Base-by-base conservation (phyloP, 1,140 invertebrate species). In the Chrysopa pallens region DNA sequence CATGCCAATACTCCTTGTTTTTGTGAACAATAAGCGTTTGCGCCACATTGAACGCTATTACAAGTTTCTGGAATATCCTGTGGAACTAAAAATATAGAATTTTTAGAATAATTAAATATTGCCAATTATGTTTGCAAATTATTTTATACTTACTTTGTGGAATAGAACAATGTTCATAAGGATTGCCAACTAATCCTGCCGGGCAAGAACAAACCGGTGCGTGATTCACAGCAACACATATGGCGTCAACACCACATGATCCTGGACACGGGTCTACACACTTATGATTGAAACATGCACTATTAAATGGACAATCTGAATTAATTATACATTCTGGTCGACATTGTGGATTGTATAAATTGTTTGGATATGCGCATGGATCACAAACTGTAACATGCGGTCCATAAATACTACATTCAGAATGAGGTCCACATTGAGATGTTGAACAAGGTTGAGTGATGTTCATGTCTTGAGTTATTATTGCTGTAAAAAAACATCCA, bases 211-310 rank as follows among this genome's bases (percentile, higher is more conserved):
- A 90, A 14, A 85, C 70, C 9, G 84, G 81, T 44, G 75, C 72
- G 52, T 88, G 84, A 42, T 76, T 68, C 41, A 84, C 72, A 1
- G 81, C 80, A 37, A 67, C 64, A 53, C 87, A 91, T 38, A 76
- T 58, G 33, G 85, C 80, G 55, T 84, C 82, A 36, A 76, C 66
- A 36, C 83, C 83, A 58, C 87, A 90, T 1, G 83, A 79, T 29
- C 84, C 84, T 14, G 74, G 73, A 52, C 85, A 90, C 29, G 84
- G 84, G 61, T 88, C 80, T 4, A 72, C 59, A 52, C 85, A 90
- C 51, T 70, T 74, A 55, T 78, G 73, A 38, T 73, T 70, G 23
- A 87, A 62, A 56, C 85, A 91, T 42, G 84, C 78, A 51, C 71
- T 74, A 59, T 85, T 66, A 45, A 79, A 80, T 15, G 75, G 63